Percentiles rank a stretch among this genome's conserved stretches.
phyloP scores from a whole-genome alignment of 1,140 invertebrate species.

The Neotoxoptera formosana region DNA sequence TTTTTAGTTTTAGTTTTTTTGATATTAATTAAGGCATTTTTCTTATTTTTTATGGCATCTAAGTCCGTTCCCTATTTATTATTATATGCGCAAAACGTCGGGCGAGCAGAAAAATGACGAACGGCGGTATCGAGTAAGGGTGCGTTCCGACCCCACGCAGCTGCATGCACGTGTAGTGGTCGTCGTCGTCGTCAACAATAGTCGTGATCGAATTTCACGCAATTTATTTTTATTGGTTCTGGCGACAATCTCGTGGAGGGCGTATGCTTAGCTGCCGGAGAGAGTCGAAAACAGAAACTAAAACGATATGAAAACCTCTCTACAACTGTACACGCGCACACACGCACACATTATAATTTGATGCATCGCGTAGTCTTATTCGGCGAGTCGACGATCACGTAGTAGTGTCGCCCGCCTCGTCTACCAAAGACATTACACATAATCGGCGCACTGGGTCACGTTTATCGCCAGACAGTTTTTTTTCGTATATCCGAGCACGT shows the following conservation, averaged over 20 bases:
- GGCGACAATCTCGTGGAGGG: background rate
- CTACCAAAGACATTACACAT: background rate
- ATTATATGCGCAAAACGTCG: background rate
- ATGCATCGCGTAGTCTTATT: background rate
- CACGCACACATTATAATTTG: background rate
- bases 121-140: no score
- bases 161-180: background rate
- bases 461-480: background rate
- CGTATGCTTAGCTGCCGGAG: accelerated
- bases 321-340: background rate
- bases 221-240: background rate
- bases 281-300: background rate
- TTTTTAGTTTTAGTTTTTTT: no score
- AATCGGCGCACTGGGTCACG: background rate
- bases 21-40: no score
- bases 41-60: no score
- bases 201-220: background rate
- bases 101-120: background rate
- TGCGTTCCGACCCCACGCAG: background rate
- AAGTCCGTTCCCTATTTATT: no score
- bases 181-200: no score
- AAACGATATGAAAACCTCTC: background rate
- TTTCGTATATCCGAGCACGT: no score
- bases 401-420: background rate
- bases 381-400: background rate